Evolutionary conservation across 2,797 vertebrate species (phyloP), one percentile per base, ranked within the genome.

Genomic region (Pterois miles): DNA sequence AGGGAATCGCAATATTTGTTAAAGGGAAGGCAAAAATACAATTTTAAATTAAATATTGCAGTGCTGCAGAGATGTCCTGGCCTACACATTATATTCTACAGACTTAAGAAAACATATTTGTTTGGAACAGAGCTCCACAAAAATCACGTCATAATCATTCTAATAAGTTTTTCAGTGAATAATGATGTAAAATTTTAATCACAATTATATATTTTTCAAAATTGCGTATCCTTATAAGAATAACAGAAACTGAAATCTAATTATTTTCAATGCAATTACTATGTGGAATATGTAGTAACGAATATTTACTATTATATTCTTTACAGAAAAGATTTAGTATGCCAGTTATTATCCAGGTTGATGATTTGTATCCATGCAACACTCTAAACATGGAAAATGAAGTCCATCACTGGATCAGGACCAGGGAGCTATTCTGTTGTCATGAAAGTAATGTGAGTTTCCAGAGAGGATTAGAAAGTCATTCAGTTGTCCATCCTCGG

Each of bases 391-490:
- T 85, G 76, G 80, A 87, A 86, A 86, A 73, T 66, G 3, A 46
- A 75, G 33, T 50, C 56, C 25, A 58, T 53, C 22, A n/a, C 36
- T 31, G 23, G 64, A 75, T 85, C 52, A 69, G 71, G 68, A 80
- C n/a, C 67, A n/a, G 77, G 27, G 25, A 75, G 63, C 54, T 82
- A 62, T 78, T 84, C 62, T 79, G n/a, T 69, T 84, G 58, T 75
- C 69, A 75, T 83, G 68, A 50, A 33, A 34, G 74, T 57, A 33
- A 76, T 81, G 82, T 63, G 50, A 69, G 60, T 90, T 87, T 91
- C 86, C 88, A 89, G 46, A 88, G 46, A 80, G 86, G 91, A 91
- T 91, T 89, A 90, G 64, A 67, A 10, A 18, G 81, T 78, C 71
- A 82, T 85, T 78, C 57, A 74, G 48, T 84, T 71, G 79, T 80